A percentile compares a stretch with the other conserved stretches of the same genome.
These are phyloP conservation scores for Stegodyphus dumicola DNA, from an alignment of 1,140 invertebrate genomes.

Conservation along the genomic window DNA sequence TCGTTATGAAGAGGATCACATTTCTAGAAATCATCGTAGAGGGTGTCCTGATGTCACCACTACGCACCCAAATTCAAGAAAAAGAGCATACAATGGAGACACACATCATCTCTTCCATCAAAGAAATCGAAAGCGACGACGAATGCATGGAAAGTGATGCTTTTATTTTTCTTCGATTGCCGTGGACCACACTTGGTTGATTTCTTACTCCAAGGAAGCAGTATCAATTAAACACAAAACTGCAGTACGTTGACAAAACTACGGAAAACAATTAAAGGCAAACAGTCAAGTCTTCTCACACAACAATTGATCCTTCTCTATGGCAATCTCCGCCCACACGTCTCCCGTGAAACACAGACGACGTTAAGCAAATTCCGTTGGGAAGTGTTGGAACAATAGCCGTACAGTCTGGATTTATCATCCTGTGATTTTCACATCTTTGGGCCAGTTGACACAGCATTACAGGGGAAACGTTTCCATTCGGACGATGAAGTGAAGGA, in stretches of 20 bases:
- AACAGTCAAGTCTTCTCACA: background rate
- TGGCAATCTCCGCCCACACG: background rate
- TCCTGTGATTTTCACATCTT: background rate
- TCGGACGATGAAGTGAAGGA: background rate
- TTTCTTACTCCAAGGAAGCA: background rate
- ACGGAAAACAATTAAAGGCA: background rate
- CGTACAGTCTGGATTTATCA: too few species aligned
- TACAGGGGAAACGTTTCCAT: conserved; percentile 4
- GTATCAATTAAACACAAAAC: background rate
- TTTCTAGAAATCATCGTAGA: too few species aligned
- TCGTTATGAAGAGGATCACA: too few species aligned
- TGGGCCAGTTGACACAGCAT: background rate
- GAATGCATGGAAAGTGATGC: background rate
- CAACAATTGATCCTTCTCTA: background rate
- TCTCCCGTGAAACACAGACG: background rate
- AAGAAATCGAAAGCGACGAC: background rate
- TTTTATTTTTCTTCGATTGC: background rate
- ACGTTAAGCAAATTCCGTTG: background rate
- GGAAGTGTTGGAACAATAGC: too few species aligned
- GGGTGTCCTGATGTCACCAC: too few species aligned
- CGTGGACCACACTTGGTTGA: background rate
- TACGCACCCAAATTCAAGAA: too few species aligned
- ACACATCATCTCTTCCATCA: background rate
- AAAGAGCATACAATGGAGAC: too few species aligned
- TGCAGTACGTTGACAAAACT: background rate